Base-by-base conservation (phyloP, 2,888 invertebrate species). In the Lutraria lutraria region DNA sequence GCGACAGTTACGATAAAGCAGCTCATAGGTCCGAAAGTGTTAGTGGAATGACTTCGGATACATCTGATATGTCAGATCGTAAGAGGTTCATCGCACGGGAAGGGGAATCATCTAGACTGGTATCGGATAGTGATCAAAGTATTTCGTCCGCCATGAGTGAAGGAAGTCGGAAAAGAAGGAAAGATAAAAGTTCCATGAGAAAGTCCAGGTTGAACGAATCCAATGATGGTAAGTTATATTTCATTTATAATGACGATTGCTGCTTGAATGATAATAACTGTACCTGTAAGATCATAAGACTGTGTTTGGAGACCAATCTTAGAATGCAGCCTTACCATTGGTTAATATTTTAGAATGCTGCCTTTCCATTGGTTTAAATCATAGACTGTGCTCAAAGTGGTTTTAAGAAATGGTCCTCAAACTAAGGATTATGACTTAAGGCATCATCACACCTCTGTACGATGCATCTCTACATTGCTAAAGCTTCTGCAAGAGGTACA, bases 141-240 rank as follows among this genome's bases (percentile, higher is more conserved):
- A 85, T 80, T n/a, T 89, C 89, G 60, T 92, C 90, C 6, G 86
- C 83, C 15, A 52, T 90, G 82, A 90, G 92, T 85, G 92, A 92
- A n/a, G 89, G 90, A 6, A 89, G 88, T 68, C 72, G 90, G 53
- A 89, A 88, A 63, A 60, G 89, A 83, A 43, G 92, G 63, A 92
- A 92, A 81, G 92, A 92, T 79, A 92, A 92, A 83, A 92, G 89
- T 52, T 92, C 92, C 21, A 80, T 92, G 88, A 80, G 92, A 56
- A 92, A 92, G 82, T 92, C 92, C 12, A 92, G 90, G 52, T 85
- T 92, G 81, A 92, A 92, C 54, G 92, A 92, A 83, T 87, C 89
- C 0, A n/a, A 13, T 68, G 89, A 87, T 25, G 89, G 89, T 89
- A 85, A 81, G 89, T 81, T 29, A 0, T 76, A 25, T 12, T 68